Conservation (phyloP, 1,140 invertebrate genomes). For the Drosophila parabipectinata region DNA sequence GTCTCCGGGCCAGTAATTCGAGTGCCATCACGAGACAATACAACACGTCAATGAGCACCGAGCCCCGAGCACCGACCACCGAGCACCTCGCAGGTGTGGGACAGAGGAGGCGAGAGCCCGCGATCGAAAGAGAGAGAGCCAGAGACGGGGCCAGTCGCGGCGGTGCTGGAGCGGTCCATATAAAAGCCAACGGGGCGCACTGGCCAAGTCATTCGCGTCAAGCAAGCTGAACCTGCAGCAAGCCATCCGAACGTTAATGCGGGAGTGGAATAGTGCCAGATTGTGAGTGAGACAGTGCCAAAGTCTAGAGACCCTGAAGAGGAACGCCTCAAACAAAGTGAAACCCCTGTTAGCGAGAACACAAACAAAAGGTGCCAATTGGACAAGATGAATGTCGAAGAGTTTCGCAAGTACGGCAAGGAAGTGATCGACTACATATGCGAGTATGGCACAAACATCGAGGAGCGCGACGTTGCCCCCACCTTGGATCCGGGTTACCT, state of each 20-base stretch:
- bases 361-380: slow-evolving; percentile 30
- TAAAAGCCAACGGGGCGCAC: slow-evolving; percentile 64
- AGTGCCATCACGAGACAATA: slow-evolving; percentile 56
- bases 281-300: slow-evolving; percentile 20
- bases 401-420: slow-evolving; percentile 93
- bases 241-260: slow-evolving; percentile 43
- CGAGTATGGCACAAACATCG: slow-evolving; percentile 92
- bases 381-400: slow-evolving; percentile 90
- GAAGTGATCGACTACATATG: slow-evolving; percentile 98
- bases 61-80: slow-evolving; percentile 5
- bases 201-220: slow-evolving; percentile 73
- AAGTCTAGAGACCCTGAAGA: slow-evolving; percentile 6
- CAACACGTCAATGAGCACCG: slow-evolving; percentile 29
- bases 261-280: slow-evolving; percentile 31
- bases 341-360: slow-evolving; percentile 11
- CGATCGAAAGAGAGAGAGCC: slow-evolving; percentile 11
- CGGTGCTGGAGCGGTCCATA: slow-evolving; percentile 30
- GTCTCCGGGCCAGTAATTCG: slow-evolving; percentile 51
- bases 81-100: slow-evolving; percentile 47
- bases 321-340: neutral
- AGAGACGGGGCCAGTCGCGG: slow-evolving; percentile 7
- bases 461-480: slow-evolving; percentile 91
- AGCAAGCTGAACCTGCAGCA: slow-evolving; percentile 64
- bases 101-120: slow-evolving; percentile 5
- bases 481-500: slow-evolving; percentile 94